These are phyloP conservation scores for Mirounga angustirostris DNA, from an alignment of 2,113 vertebrate species.

Conservation along the genomic window DNA sequence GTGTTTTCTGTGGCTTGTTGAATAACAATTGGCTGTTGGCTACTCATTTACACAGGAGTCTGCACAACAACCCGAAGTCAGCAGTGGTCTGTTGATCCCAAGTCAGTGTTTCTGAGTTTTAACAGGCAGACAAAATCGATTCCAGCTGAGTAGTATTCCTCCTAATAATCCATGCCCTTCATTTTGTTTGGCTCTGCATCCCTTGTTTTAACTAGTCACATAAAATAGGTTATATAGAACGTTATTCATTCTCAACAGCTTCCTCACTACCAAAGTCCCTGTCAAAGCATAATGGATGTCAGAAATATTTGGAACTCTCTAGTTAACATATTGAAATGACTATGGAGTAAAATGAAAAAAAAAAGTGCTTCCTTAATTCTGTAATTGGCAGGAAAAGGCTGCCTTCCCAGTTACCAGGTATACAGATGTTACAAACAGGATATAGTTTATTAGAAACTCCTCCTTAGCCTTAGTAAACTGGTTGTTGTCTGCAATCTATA, in stretches of 20 bases:
- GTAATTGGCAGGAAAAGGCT: neutral
- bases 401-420: neutral
- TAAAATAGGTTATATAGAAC: constrained; percentile 24
- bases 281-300: neutral
- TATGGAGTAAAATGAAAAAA: neutral
- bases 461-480: neutral
- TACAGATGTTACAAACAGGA: neutral
- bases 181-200: neutral
- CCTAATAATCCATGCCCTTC: constrained; percentile 4
- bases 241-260: constrained; percentile 34
- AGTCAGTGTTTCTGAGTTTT: neutral
- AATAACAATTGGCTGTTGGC: neutral
- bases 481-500: neutral
- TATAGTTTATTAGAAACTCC: neutral
- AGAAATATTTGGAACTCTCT: neutral
- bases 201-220: constrained; percentile 37
- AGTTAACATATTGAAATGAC: neutral
- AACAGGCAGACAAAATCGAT: neutral
- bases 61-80: neutral
- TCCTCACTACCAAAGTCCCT: neutral
- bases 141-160: neutral
- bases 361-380: constrained; percentile 1
- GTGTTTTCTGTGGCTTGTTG: neutral
- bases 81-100: neutral
- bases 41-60: neutral